Conservation (phyloP, 2,113 vertebrate genomes). For the Myotis yumanensis region DNA sequence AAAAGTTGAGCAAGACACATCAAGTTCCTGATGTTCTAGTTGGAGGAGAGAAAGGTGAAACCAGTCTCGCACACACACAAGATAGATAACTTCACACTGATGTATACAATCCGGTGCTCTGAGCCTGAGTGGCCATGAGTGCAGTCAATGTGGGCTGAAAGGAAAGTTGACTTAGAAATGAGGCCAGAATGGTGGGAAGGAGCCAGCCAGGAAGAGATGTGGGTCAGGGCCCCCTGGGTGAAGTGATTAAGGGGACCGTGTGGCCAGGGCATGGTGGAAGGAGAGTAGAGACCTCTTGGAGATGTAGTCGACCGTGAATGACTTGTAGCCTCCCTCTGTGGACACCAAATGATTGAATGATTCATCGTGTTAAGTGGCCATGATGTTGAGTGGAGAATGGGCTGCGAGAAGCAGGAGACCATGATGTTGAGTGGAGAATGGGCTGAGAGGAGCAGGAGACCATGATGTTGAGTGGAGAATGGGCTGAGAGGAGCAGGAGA, state of each 20-base stretch:
- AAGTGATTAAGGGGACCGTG: fast-evolving
- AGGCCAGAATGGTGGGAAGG: neutral
- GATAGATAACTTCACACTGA: neutral
- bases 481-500: neutral
- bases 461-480: too few relatives aligned
- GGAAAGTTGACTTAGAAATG: neutral
- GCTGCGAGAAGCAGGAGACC: neutral
- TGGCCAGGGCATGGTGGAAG: fast-evolving
- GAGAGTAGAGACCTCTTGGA: neutral
- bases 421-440: too few relatives aligned
- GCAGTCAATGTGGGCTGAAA: neutral
- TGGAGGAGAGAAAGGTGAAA: neutral
- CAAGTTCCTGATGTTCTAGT: neutral
- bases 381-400: neutral
- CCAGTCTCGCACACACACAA: neutral
- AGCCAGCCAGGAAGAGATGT: neutral
- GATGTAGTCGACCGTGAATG: fast-evolving
- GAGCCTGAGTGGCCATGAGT: neutral
- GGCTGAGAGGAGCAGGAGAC: neutral
- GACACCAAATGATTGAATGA: fast-evolving
- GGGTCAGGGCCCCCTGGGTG: neutral
- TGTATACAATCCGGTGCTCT: neutral
- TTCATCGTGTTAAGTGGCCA: fast-evolving
- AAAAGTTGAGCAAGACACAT: neutral
- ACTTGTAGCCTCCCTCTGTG: neutral